Evolutionary conservation across 2,797 vertebrate genomes (phyloP).

Genomic region (Amphiprion clarkii): DNA sequence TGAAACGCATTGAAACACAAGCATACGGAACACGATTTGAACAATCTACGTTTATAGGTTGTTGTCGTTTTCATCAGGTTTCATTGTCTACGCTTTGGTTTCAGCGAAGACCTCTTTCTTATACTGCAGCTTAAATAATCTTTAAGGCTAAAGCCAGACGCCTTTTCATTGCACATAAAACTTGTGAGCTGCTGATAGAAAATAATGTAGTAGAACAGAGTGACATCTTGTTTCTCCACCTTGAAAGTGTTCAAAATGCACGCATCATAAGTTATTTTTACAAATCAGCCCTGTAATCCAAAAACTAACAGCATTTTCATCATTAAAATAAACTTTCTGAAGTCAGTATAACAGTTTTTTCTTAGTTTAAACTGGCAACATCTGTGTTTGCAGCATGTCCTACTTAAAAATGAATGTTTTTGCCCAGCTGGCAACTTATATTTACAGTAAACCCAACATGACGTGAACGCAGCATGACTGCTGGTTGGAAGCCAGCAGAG

Average conservation of each 20-base stretch:
- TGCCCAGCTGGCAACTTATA: slow-evolving; percentile 29
- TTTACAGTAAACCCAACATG: slow-evolving; percentile 57
- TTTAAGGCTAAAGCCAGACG: slow-evolving; percentile 10
- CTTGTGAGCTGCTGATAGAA: background rate
- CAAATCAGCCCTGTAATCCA: background rate
- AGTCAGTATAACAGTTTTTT: background rate
- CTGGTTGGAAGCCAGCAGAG: slow-evolving; percentile 59
- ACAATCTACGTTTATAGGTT: slow-evolving; percentile 43
- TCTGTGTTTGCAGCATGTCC: slow-evolving; percentile 33
- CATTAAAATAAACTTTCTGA: background rate
- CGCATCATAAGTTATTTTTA: slow-evolving; percentile 16
- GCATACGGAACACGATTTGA: slow-evolving; percentile 18
- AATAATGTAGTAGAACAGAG: slow-evolving; percentile 36
- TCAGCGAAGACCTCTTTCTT: slow-evolving; percentile 37
- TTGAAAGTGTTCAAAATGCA: slow-evolving; percentile 23
- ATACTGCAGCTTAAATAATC: slow-evolving; percentile 49
- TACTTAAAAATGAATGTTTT: slow-evolving; percentile 27
- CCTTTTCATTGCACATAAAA: no score
- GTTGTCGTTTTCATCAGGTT: slow-evolving; percentile 29
- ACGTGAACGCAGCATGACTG: slow-evolving; percentile 53
- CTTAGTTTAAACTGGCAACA: slow-evolving; percentile 12
- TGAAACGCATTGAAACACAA: slow-evolving; percentile 5
- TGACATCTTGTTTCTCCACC: slow-evolving; percentile 21
- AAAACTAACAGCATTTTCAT: background rate
- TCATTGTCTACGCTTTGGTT: slow-evolving; percentile 32